phyloP scores from a whole-genome alignment of 2,888 invertebrate genomes.

The Drosophila acutilabella region DNA sequence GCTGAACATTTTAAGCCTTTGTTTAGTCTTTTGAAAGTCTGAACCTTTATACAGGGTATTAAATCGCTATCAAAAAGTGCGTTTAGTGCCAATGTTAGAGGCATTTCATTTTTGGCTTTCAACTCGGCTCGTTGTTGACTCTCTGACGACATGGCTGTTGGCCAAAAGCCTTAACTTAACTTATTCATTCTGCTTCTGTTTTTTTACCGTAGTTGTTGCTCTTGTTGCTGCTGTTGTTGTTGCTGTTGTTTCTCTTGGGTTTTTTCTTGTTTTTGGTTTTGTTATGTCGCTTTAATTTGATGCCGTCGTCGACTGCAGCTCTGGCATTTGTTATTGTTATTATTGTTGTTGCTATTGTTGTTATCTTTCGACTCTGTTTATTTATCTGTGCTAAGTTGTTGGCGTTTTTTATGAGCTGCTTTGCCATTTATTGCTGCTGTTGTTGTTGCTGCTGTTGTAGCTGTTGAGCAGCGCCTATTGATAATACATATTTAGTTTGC shows the following conservation, averaged over 20 bases:
- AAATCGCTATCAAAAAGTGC: constrained; percentile 37
- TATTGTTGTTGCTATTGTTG: constrained; percentile 44
- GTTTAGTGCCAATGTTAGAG: constrained; percentile 34
- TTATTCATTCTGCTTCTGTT: constrained; percentile 65
- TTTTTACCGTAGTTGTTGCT: constrained; percentile 41
- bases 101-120: constrained; percentile 33
- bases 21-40: not conserved
- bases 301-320: constrained; percentile 58
- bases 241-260: constrained; percentile 30
- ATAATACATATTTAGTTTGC: constrained; percentile 72
- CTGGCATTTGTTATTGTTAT: constrained; percentile 63
- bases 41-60: constrained; percentile 31
- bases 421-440: constrained; percentile 41
- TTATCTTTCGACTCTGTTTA: constrained; percentile 54
- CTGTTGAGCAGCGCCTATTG: constrained; percentile 68
- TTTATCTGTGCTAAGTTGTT: constrained; percentile 64
- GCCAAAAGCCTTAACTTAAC: constrained; percentile 49
- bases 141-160: constrained; percentile 44
- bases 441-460: constrained; percentile 20
- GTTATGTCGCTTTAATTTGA: constrained; percentile 42
- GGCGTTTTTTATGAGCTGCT: constrained; percentile 41
- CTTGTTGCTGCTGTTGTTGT: constrained; percentile 19
- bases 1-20: no score
- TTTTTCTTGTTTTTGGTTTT: constrained; percentile 25
- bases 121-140: constrained; percentile 37